phyloP scores from a whole-genome alignment of 1,140 invertebrate species.

The Sesamia nonagrioides region DNA sequence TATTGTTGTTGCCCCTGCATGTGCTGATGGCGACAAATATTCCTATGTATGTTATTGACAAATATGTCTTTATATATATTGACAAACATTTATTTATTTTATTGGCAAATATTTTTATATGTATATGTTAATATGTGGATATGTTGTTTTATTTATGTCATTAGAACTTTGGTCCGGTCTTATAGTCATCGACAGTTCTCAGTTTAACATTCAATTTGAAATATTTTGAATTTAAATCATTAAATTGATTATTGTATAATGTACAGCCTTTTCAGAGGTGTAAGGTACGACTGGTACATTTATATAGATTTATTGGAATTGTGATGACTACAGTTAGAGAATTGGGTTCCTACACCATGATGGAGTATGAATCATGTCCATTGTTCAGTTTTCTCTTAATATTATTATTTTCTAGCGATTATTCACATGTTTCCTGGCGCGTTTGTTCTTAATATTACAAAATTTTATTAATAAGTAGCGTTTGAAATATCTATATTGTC shows the following conservation, averaged over 20 bases:
- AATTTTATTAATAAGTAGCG: constrained; percentile 67
- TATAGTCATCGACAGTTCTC: constrained; percentile 10
- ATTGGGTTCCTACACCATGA: constrained; percentile 4
- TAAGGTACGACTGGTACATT: background rate
- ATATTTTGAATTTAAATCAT: background rate
- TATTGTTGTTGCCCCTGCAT: too few relatives aligned
- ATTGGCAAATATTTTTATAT: too few relatives aligned
- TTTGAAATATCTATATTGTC: constrained; percentile 76
- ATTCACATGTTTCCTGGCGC: constrained; percentile 65
- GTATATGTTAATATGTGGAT: background rate
- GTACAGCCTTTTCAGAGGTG: background rate
- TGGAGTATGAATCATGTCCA: background rate
- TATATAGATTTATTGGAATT: background rate
- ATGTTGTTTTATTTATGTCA: constrained; percentile 19
- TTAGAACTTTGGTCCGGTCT: background rate
- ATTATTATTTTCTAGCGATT: constrained; percentile 60
- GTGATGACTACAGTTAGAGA: constrained; percentile 15
- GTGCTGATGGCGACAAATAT: too few relatives aligned
- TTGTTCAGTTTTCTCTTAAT: constrained; percentile 37
- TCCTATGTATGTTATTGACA: too few relatives aligned
- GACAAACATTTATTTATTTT: too few relatives aligned
- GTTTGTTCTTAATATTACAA: constrained; percentile 64
- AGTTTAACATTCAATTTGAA: background rate
- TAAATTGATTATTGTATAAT: background rate
- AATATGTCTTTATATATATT: too few relatives aligned